Percentiles rank a stretch among this genome's conserved stretches.
Evolutionary conservation across 30 jellyfish, hydroid and myxozoan species (phyloP).

Genomic region (Phacellophora camtschatica): DNA sequence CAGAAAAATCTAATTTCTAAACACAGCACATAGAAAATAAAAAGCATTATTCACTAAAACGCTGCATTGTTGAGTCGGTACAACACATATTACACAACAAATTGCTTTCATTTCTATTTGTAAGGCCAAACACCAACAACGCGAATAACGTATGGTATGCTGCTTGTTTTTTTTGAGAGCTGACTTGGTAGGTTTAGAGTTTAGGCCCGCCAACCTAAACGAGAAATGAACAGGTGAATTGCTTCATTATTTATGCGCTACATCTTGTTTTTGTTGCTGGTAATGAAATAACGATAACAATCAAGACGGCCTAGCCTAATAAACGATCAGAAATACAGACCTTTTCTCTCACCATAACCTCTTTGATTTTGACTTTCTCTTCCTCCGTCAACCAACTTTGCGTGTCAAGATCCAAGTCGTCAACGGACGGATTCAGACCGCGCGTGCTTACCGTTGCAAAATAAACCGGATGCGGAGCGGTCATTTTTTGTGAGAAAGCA

Average conservation of each 20-base stretch:
- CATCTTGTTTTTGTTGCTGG: slow-evolving; percentile 13
- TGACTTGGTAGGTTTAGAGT: too few relatives aligned
- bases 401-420: slow-evolving; percentile 81
- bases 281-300: background rate
- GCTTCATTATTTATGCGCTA: background rate
- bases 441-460: slow-evolving; percentile 47
- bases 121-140: too few relatives aligned
- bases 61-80: too few relatives aligned
- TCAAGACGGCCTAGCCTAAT: background rate
- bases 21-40: too few relatives aligned
- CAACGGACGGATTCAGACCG: slow-evolving; percentile 71
- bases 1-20: too few relatives aligned
- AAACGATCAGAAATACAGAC: background rate
- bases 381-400: slow-evolving; percentile 75
- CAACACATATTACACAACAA: too few relatives aligned
- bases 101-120: too few relatives aligned
- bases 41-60: too few relatives aligned
- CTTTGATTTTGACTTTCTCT: slow-evolving; percentile 67
- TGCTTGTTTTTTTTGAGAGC: too few relatives aligned
- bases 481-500: background rate
- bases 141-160: too few relatives aligned
- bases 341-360: slow-evolving; percentile 85
- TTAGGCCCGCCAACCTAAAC: too few relatives aligned
- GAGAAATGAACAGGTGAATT: slow-evolving; percentile 37
- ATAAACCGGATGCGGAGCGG: slow-evolving; percentile 67